phyloP scores from a whole-genome alignment of 2,888 invertebrate genomes.

The Melanostoma mellinum region DNA sequence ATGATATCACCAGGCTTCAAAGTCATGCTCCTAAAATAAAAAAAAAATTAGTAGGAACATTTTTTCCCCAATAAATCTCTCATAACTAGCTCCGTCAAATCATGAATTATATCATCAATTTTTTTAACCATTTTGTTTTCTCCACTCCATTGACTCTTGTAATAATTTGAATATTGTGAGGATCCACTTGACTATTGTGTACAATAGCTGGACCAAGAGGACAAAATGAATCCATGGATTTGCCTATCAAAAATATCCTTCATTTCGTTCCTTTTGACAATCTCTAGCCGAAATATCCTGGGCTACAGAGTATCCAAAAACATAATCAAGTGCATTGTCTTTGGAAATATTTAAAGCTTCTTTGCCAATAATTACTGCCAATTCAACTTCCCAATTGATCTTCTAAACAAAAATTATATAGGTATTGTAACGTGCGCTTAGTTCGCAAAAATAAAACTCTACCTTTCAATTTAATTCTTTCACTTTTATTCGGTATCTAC shows the following conservation, averaged over 20 bases:
- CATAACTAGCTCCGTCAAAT: constrained; percentile 86
- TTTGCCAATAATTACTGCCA: constrained; percentile 92
- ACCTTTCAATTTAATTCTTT: too few species aligned
- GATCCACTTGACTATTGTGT: too few species aligned
- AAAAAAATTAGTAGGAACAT: neutral
- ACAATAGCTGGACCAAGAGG: too few species aligned
- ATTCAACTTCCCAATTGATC: constrained; percentile 94
- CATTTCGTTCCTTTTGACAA: constrained; percentile 92
- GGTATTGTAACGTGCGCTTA: too few species aligned
- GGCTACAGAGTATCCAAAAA: constrained; percentile 93
- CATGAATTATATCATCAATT: constrained; percentile 89
- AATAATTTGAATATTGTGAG: too few species aligned
- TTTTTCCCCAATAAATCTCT: neutral
- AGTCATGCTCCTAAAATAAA: constrained; percentile 87
- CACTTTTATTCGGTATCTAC: too few species aligned
- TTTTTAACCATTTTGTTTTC: constrained; percentile 92
- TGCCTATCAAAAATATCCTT: too few species aligned
- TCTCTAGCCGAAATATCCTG: constrained; percentile 94
- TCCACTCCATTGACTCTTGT: constrained; percentile 89
- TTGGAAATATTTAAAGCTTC: constrained; percentile 87
- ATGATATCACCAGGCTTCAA: constrained; percentile 93
- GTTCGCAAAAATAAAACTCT: too few species aligned
- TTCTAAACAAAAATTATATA: constrained; percentile 83
- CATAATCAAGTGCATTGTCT: constrained; percentile 87
- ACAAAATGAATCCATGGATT: too few species aligned